Base-by-base conservation (phyloP, 2,888 invertebrate genomes). In the Apodemia mormo region DNA sequence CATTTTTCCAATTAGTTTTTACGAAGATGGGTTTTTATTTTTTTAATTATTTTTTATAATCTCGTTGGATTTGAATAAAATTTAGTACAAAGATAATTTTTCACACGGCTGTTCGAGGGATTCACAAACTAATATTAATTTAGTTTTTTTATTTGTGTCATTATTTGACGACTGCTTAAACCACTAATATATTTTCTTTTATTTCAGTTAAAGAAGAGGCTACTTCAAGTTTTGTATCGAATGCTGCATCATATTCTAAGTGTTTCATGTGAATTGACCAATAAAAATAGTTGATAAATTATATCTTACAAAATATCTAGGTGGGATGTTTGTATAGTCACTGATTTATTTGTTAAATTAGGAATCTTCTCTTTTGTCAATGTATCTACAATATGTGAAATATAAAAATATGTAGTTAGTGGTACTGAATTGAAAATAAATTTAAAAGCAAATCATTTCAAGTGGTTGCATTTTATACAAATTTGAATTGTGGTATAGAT, bases 201-300 rank as follows among this genome's bases (percentile, higher is more conserved):
- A 10, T 70, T 78, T 72, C 85, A 89, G 90, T 90, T 0, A 91
- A 91, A 74, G 92, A 90, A 78, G 92, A 92, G 79, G 78, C 87
- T 1, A 81, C 87, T 0, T 80, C 89, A 66, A 86, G 84, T 77
- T 81, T 89, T 70, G 79, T 89, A 69, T 82, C 87, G 54, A 92
- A 89, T 74, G 86, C 86, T 70, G 85, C 85, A 56, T 80, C 87
- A 29, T 91, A 90, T 81, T 88, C 91, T n/a, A 92, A 92, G 83
- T 90, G 89, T 78, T 90, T 86, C 81, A 90, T 90, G 89, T 92
- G 85, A 86, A 80, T 76, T 72, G 56, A 70, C 75, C 77, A 77
- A 77, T 79, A 43, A 56, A 56, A 45, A 30, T 58, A 58, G 61
- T 33, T 61, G 5, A 33, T 61, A 61, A 61, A 61, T 61, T 61